These are phyloP conservation scores for Epinephelus lanceolatus DNA, from an alignment of 2,113 vertebrate species.

Conservation along the genomic window DNA sequence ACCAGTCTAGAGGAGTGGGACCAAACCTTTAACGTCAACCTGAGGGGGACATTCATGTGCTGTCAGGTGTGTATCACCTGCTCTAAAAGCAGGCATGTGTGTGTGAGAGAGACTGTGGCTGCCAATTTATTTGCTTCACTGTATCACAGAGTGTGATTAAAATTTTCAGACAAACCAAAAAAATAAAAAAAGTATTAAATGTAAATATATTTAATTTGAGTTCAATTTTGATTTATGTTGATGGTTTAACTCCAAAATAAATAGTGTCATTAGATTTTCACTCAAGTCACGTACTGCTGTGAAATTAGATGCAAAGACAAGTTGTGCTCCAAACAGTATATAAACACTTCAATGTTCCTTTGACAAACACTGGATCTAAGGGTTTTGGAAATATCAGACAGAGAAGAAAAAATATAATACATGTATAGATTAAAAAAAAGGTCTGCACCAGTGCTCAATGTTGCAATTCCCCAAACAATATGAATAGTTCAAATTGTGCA, in stretches of 20 bases:
- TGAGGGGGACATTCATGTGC: constrained; percentile 87
- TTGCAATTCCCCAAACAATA: background rate
- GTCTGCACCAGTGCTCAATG: background rate
- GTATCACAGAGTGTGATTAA: background rate
- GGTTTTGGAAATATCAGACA: background rate
- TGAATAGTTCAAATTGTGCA: background rate
- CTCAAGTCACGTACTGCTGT: background rate
- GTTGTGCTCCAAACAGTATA: background rate
- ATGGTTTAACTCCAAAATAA: background rate
- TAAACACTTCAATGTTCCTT: background rate
- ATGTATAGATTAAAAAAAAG: background rate
- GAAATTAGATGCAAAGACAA: background rate
- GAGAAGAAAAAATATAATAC: background rate
- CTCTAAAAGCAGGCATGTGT: background rate
- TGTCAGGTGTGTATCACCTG: constrained; percentile 82
- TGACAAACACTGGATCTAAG: background rate
- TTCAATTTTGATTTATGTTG: background rate
- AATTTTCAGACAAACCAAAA: background rate
- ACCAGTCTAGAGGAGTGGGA: constrained; percentile 88
- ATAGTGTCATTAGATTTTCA: no score
- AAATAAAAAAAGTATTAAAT: background rate
- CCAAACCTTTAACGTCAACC: constrained; percentile 86
- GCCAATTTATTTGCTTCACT: background rate
- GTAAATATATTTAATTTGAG: background rate
- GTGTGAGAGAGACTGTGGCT: background rate